Base-by-base conservation (phyloP, 2,888 invertebrate genomes). In the Entomobrya multifasciata region DNA sequence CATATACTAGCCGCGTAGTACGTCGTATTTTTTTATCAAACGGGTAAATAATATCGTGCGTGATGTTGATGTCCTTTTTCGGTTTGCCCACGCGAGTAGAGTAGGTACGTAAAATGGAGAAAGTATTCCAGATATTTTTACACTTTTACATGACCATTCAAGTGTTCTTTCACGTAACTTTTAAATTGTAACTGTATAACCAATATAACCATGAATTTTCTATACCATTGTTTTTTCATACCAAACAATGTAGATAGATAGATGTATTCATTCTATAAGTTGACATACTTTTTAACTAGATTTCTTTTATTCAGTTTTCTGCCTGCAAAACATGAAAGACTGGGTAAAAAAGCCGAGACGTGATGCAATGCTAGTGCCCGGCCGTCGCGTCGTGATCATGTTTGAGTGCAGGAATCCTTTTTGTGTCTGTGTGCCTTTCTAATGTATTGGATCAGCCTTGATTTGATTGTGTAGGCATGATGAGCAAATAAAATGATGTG, bases 201-300 rank as follows among this genome's bases (percentile, higher is more conserved):
- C 36, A n/a, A n/a, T 52, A 67, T 41, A 36, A 36, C 55, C 30
- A 20, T 55, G 74, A 17, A 55, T 36, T 76, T 52, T 52, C 49
- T n/a, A 67, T n/a, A 20, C 10, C 10, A 27, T 76, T 76, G 8
- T 36, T 36, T 6, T 36, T 36, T 36, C 8, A 36, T 36, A 36
- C 36, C 8, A 36, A 6, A 36, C 36, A 6, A 8, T 36, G 8
- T 36, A n/a, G n/a, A n/a, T 36, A 36, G 4, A 8, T 36, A 36
- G 5, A 36, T 36, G 47, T 15, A 67, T 2, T 44, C 55, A 52
- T 76, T 76, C 74, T 36, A 57, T 77, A 60, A 60, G 44, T 77
- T 77, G 77, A 77, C 77, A 77, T 44, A 77, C 77, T 77, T 77
- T 44, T 76, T 52, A 55, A 70, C 70, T 55, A 76, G 74, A 76